Conservation (phyloP, 2,888 invertebrate species). For the Aspidiotus destructor region DNA sequence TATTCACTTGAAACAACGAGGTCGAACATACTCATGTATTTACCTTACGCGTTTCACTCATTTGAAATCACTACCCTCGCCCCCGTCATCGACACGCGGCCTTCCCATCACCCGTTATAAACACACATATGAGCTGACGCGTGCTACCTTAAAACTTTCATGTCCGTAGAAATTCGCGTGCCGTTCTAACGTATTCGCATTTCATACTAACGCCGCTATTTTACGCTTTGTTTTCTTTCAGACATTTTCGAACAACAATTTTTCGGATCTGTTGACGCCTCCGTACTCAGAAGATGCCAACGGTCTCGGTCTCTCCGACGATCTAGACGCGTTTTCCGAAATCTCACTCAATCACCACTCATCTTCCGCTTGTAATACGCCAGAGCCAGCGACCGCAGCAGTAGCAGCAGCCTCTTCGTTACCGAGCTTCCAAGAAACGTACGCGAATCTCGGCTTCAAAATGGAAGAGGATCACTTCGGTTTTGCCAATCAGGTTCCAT, state of each 20-base stretch:
- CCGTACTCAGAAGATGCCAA: conserved; percentile 21
- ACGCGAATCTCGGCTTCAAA: conserved; percentile 60
- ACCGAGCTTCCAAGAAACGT: conserved; percentile 77
- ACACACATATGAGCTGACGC: background rate
- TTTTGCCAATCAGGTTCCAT: conserved; percentile 42
- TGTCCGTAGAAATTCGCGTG: background rate
- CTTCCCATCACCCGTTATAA: background rate
- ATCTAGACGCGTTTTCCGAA: conserved; percentile 27
- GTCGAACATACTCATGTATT: too few relatives aligned
- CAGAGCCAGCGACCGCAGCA: background rate
- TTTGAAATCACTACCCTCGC: too few relatives aligned
- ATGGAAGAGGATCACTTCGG: conserved; percentile 81
- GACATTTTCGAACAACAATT: conserved; percentile 21
- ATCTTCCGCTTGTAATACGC: conserved; percentile 10
- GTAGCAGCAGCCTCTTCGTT: conserved; percentile 43
- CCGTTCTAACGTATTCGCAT: background rate
- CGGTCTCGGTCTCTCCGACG: conserved; percentile 19
- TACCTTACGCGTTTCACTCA: too few relatives aligned
- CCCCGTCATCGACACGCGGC: too few relatives aligned
- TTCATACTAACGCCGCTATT: background rate
- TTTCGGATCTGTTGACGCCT: conserved; percentile 13
- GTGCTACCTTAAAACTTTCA: background rate
- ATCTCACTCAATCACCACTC: conserved; percentile 18
- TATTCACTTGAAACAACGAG: too few relatives aligned
- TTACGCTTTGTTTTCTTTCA: background rate